Conservation (phyloP, 1,140 invertebrate genomes). For the Cyrtorhinus lividipennis region DNA sequence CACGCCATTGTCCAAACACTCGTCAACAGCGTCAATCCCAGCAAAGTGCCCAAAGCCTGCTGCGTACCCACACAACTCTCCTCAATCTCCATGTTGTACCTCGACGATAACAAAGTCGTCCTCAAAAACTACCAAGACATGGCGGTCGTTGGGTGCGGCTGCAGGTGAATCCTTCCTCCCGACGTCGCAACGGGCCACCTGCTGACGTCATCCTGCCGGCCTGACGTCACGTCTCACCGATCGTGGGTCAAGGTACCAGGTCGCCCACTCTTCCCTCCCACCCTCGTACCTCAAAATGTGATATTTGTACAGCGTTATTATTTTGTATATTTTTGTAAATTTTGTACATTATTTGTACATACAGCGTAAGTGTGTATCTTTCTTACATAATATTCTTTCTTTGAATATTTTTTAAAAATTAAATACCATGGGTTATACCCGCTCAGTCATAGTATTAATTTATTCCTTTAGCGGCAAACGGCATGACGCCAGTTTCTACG, state of each 20-base stretch:
- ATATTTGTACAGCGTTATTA: conserved; percentile 15
- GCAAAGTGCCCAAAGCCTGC: conserved; percentile 76
- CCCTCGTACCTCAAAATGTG: conserved; percentile 9
- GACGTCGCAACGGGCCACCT: too few relatives aligned
- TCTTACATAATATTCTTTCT: too few relatives aligned
- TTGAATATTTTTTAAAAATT: background rate
- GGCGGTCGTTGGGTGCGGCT: conserved; percentile 88
- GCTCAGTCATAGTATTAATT: conserved; percentile 18
- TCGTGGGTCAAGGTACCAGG: too few relatives aligned
- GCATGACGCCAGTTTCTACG: background rate
- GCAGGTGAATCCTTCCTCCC: conserved; percentile 31
- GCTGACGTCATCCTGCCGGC: background rate
- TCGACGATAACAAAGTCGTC: conserved; percentile 85
- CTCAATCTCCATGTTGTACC: conserved; percentile 85
- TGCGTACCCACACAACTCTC: conserved; percentile 83
- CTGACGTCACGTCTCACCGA: background rate
- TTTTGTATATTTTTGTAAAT: conserved; percentile 5
- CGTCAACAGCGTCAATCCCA: conserved; percentile 81
- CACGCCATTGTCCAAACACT: conserved; percentile 97
- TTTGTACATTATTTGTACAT: conserved; percentile 10
- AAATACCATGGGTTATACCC: background rate
- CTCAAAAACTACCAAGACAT: conserved; percentile 95
- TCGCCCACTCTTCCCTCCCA: background rate
- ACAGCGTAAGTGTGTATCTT: too few relatives aligned
- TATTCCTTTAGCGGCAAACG: background rate